A percentile compares a stretch with the other conserved stretches of the same genome.
These are phyloP conservation scores for Arnoldichthys spilopterus DNA, from an alignment of 2,797 vertebrate species.

Conservation along the genomic window DNA sequence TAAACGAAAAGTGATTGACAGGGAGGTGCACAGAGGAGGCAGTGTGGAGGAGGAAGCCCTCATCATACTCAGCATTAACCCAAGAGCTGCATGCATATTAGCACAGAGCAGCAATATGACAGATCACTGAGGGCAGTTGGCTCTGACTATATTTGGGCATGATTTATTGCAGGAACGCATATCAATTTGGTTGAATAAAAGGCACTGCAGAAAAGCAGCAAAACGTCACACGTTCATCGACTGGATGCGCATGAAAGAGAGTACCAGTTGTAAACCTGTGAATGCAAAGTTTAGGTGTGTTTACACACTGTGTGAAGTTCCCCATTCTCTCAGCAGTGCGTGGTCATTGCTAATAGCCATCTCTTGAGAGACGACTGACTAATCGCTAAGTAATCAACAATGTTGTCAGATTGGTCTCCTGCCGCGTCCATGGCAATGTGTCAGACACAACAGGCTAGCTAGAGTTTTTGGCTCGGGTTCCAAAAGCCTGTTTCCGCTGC, in stretches of 20 bases:
- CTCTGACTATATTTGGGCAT: conserved; percentile 36
- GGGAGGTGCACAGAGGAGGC: conserved; percentile 54
- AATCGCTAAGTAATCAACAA: conserved; percentile 89
- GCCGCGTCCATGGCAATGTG: conserved; percentile 89
- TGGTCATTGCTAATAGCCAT: conserved; percentile 55
- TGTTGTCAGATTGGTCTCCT: conserved; percentile 87
- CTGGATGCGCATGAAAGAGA: background rate
- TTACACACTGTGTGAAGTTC: conserved; percentile 33
- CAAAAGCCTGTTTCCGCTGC: conserved; percentile 55
- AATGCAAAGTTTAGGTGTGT: conserved; percentile 15
- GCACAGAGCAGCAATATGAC: conserved; percentile 42
- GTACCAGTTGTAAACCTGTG: background rate
- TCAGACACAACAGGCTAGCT: conserved; percentile 73
- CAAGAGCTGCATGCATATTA: conserved; percentile 54
- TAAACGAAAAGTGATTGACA: conserved; percentile 65
- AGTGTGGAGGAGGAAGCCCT: conserved; percentile 59
- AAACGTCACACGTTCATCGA: conserved; percentile 22
- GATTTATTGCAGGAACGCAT: conserved; percentile 35
- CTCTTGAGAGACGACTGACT: conserved; percentile 62
- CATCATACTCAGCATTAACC: conserved; percentile 68
- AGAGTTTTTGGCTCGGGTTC: conserved; percentile 61
- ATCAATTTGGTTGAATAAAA: conserved; percentile 26
- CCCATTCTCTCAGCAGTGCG: conserved; percentile 41
- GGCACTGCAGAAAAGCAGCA: conserved; percentile 8
- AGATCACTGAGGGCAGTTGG: conserved; percentile 29